These are phyloP conservation scores for Empidonax alnorum DNA, from an alignment of 2,113 vertebrate species.

Conservation along the genomic window DNA sequence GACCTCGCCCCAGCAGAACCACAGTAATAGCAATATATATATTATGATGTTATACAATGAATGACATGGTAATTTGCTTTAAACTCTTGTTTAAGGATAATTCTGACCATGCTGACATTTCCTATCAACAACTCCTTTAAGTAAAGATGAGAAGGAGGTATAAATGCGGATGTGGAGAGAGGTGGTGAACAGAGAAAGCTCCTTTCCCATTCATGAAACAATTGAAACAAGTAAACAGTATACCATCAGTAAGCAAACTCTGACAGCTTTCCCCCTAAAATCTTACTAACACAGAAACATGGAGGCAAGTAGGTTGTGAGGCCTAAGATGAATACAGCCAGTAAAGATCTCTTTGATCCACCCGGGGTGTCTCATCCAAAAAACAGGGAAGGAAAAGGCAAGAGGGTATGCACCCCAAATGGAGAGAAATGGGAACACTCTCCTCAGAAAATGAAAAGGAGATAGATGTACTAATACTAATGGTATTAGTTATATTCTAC, in stretches of 20 bases:
- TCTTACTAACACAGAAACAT: background rate
- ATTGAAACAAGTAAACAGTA: background rate
- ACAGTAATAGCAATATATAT: background rate
- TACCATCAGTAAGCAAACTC: background rate
- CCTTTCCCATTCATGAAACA: background rate
- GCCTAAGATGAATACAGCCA: background rate
- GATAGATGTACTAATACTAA: background rate
- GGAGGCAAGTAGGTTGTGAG: background rate
- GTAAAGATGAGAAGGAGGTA: background rate
- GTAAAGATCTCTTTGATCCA: background rate
- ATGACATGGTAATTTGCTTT: background rate
- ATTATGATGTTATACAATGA: background rate
- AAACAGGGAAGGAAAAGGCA: background rate
- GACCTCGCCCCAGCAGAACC: background rate
- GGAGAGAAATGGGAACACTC: background rate
- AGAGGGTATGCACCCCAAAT: background rate
- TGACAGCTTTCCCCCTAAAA: background rate
- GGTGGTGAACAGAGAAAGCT: background rate
- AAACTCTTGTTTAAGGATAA: background rate
- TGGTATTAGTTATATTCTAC: background rate
- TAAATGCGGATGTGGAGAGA: background rate
- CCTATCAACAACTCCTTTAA: background rate
- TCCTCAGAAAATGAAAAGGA: background rate
- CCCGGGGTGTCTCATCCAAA: background rate
- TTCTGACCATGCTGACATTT: background rate